phyloP scores from a whole-genome alignment of 2,797 vertebrate genomes.

The Furcifer pardalis region DNA sequence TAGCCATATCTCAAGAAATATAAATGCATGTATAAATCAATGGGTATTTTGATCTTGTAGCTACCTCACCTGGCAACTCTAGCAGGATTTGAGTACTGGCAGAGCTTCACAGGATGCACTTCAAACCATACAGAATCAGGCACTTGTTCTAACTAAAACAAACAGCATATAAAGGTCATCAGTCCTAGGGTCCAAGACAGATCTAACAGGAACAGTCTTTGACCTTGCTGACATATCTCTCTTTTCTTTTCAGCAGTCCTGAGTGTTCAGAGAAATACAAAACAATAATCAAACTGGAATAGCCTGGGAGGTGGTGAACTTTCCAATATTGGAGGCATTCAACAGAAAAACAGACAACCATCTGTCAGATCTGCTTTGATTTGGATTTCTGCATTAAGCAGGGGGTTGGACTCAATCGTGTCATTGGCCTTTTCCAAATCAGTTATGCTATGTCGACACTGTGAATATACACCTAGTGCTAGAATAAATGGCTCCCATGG shows the following conservation, averaged over 20 bases:
- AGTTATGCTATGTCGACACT: conserved; percentile 79
- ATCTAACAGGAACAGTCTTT: conserved; percentile 88
- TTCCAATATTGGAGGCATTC: too few relatives aligned
- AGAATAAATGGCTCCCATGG: conserved; percentile 59
- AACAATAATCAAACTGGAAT: conserved; percentile 83
- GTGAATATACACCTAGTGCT: conserved; percentile 68
- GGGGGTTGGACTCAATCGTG: too few relatives aligned
- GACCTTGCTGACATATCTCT: conserved; percentile 93
- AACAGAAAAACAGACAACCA: too few relatives aligned
- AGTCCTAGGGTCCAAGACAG: conserved; percentile 88
- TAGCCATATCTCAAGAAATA: conserved; percentile 1
- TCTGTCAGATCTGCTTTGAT: too few relatives aligned
- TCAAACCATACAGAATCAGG: conserved; percentile 67
- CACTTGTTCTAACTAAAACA: conserved; percentile 81
- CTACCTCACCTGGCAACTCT: neutral
- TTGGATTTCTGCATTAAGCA: too few relatives aligned
- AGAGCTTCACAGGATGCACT: conserved; percentile 55
- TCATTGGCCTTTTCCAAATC: too few relatives aligned
- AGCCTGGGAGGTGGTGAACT: too few relatives aligned
- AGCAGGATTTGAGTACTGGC: conserved; percentile 40
- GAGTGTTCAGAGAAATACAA: conserved; percentile 91
- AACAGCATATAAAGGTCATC: conserved; percentile 87
- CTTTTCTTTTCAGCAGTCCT: conserved; percentile 97
- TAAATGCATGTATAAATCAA: conserved; percentile 58
- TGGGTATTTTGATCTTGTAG: conserved; percentile 38